Evolutionary conservation across 2,888 invertebrate genomes (phyloP), one percentile per base, ranked within the genome.

Genomic region (Nasonia oneida): DNA sequence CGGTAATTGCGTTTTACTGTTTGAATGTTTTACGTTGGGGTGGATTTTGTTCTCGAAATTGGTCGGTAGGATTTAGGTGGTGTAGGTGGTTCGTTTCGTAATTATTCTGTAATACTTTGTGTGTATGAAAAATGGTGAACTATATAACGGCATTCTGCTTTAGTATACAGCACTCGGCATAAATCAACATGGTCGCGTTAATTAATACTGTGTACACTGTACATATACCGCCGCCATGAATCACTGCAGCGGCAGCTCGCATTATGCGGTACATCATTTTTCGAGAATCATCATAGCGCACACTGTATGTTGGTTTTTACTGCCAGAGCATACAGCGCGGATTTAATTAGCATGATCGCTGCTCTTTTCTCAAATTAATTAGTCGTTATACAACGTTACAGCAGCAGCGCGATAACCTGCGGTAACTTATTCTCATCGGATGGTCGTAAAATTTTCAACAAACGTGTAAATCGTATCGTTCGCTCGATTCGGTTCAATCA

Each of bases 121-220:
- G 12, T 12, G 10, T 12, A 4, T 12, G 29, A 73, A 73, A 47
- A 73, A 73, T 29, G 37, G 39, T 53, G 61, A 75, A 79, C 53
- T 50, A 47, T 83, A 84, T 83, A 84, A 84, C 75, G 79, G 80
- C 33, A n/a, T 64, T 61, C 67, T 29, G 39, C 23, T 80, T 84
- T 84, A 80, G 53, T 37, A 18, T 29, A 77, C 29, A 29, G 61
- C 78, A 15, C 73, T 53, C 53, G 14, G 57, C 47, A 75, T 85
- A 85, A 85, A 85, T 81, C 81, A 85, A 81, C 70, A 23, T 81
- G 71, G 53, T 57, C 71, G 61, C 61, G 81, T 77, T 85, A 85
- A 85, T 81, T 84, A 84, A 84, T 53, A 39, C 81, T 39, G 50
- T 67, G 23, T 23, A 23, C 23, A 23, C 23, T 23, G 23, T 23